Percentiles rank a stretch among this genome's conserved stretches.
phyloP scores from a whole-genome alignment of 2,888 invertebrate species.

The Lamellibrachia columna region DNA sequence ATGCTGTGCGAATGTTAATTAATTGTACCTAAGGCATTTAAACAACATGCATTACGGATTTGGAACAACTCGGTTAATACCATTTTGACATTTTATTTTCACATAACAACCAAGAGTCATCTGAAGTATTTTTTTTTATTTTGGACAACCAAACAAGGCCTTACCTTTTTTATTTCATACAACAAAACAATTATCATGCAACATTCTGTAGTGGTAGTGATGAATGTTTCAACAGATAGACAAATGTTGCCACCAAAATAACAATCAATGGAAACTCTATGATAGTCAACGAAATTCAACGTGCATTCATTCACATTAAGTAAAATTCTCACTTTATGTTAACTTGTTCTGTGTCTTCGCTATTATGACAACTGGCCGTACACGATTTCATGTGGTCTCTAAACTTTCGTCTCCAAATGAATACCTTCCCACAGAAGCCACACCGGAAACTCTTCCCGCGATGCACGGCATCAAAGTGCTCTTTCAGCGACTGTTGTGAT shows the following conservation, averaged over 20 bases:
- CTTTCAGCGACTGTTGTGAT: not conserved
- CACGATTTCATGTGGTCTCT: not conserved
- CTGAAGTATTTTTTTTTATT: not conserved
- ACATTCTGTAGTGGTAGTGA: not conserved
- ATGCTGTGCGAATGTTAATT: too few relatives aligned
- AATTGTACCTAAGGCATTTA: not conserved
- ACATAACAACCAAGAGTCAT: not conserved
- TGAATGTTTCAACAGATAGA: not conserved
- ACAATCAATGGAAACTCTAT: not conserved
- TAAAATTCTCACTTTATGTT: not conserved
- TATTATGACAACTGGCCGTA: not conserved
- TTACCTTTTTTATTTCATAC: not conserved
- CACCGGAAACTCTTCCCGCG: not conserved
- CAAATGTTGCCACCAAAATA: not conserved
- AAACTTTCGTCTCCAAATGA: not conserved
- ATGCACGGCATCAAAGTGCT: not conserved
- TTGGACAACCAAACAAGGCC: not conserved
- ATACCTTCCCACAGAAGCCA: not conserved
- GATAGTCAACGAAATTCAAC: not conserved
- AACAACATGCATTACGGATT: not conserved
- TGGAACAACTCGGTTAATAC: not conserved
- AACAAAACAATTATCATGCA: not conserved
- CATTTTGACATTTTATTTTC: not conserved
- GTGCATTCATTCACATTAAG: not conserved
- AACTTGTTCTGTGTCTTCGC: not conserved